A percentile compares a stretch with the other conserved stretches of the same genome.
phyloP scores from a whole-genome alignment of 2,797 vertebrate species.

The Sparus aurata region DNA sequence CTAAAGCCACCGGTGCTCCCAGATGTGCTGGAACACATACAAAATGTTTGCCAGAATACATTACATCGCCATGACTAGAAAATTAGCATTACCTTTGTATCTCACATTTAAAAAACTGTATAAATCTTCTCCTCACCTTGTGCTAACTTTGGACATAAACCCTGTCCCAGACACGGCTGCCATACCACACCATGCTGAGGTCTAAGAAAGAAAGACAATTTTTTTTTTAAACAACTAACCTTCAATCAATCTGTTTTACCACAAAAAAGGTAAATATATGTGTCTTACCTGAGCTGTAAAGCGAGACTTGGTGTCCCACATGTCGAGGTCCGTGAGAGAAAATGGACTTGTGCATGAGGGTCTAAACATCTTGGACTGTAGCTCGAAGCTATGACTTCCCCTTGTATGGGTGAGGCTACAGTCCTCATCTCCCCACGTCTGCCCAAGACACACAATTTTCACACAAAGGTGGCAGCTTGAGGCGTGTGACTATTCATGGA shows the following conservation, averaged over 20 bases:
- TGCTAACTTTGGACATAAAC: slow-evolving; percentile 68
- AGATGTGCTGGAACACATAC: slow-evolving; percentile 55
- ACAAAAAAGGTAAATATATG: neutral
- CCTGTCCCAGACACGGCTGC: slow-evolving; percentile 70
- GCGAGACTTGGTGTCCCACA: slow-evolving; percentile 77
- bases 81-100: neutral
- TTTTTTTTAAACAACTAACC: neutral
- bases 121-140: slow-evolving; percentile 61
- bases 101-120: neutral
- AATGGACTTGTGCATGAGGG: slow-evolving; percentile 63
- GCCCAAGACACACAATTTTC: slow-evolving; percentile 57
- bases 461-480: slow-evolving; percentile 62
- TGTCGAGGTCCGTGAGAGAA: slow-evolving; percentile 70
- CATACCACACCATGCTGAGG: slow-evolving; percentile 77
- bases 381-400: slow-evolving; percentile 41
- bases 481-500: slow-evolving; percentile 54
- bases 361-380: slow-evolving; percentile 53
- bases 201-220: slow-evolving; percentile 54
- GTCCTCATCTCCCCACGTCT: slow-evolving; percentile 53
- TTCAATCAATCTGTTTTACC: neutral
- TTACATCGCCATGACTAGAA: neutral
- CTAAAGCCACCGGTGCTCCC: slow-evolving; percentile 58
- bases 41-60: neutral
- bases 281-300: slow-evolving; percentile 79
- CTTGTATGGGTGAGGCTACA: slow-evolving; percentile 56